phyloP scores from a whole-genome alignment of 1,140 invertebrate species.

The Hylyphantes graminicola region DNA sequence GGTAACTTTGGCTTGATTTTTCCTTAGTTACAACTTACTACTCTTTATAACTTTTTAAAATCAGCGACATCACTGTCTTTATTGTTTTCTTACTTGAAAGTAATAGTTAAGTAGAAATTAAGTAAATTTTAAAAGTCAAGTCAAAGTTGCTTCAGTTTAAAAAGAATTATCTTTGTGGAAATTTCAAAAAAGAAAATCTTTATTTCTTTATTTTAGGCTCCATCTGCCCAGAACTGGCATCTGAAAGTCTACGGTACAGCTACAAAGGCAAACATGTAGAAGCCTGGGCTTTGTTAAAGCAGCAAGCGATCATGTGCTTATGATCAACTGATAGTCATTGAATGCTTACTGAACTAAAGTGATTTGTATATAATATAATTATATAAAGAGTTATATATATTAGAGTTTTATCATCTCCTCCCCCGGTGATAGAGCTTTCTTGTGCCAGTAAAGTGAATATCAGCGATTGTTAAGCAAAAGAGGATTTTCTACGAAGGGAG shows the following conservation, averaged over 20 bases:
- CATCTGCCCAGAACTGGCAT: slow-evolving; percentile 38
- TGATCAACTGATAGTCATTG: slow-evolving; percentile 57
- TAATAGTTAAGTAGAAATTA: too few relatives aligned
- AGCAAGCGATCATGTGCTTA: slow-evolving; percentile 35
- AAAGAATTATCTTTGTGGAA: too few relatives aligned
- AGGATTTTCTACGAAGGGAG: slow-evolving; percentile 39
- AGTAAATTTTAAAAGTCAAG: too few relatives aligned
- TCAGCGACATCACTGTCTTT: too few relatives aligned
- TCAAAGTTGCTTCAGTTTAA: too few relatives aligned
- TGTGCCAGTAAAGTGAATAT: slow-evolving; percentile 58
- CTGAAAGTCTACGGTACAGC: slow-evolving; percentile 57
- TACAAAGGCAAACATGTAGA: slow-evolving; percentile 24
- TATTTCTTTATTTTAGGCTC: slow-evolving; percentile 60
- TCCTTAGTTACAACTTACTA: too few relatives aligned
- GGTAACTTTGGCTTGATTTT: too few relatives aligned
- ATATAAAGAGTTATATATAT: slow-evolving; percentile 15
- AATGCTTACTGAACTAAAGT: slow-evolving; percentile 30
- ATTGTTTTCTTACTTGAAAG: too few relatives aligned
- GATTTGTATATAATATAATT: slow-evolving; percentile 44
- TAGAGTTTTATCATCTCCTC: slow-evolving; percentile 49
- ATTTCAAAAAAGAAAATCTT: too few relatives aligned
- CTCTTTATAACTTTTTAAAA: too few relatives aligned
- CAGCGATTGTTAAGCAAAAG: slow-evolving; percentile 16
- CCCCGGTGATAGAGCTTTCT: slow-evolving; percentile 53
- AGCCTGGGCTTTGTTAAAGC: slow-evolving; percentile 3